Evolutionary conservation across 2,888 invertebrate genomes (phyloP).

Genomic region (Epistrophe eligans): DNA sequence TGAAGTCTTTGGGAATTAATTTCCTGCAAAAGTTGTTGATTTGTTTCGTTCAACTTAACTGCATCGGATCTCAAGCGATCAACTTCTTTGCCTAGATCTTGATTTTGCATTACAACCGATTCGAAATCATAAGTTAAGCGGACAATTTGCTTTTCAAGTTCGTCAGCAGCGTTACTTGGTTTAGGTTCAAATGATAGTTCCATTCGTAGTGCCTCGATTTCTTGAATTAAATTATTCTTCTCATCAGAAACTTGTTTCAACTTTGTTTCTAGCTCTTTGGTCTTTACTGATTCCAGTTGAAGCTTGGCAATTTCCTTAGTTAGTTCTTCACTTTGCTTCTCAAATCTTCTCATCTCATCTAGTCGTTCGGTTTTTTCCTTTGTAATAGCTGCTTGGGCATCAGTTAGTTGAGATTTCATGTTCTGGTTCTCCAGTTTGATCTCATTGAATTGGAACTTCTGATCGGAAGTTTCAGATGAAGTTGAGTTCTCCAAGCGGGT

Average conservation of each 20-base stretch:
- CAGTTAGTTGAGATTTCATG: slow-evolving; percentile 78
- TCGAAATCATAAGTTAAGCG: slow-evolving; percentile 44
- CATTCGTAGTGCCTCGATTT: slow-evolving; percentile 64
- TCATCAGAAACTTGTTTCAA: slow-evolving; percentile 57
- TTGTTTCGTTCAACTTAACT: slow-evolving; percentile 1
- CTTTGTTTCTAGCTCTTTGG: slow-evolving; percentile 50
- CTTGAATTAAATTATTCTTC: slow-evolving; percentile 70
- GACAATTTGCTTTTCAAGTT: slow-evolving; percentile 35
- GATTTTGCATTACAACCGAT: slow-evolving; percentile 62
- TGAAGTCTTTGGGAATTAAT: slow-evolving; percentile 34
- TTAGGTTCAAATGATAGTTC: slow-evolving; percentile 53
- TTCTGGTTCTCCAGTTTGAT: slow-evolving; percentile 78
- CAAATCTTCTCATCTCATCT: slow-evolving; percentile 39
- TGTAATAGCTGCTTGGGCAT: slow-evolving; percentile 67
- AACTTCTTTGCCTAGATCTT: slow-evolving; percentile 59
- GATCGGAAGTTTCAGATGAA: slow-evolving; percentile 77
- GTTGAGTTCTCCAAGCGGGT: slow-evolving; percentile 72
- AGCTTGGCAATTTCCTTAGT: slow-evolving; percentile 55
- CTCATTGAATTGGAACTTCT: slow-evolving; percentile 79
- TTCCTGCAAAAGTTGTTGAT: slow-evolving; percentile 38
- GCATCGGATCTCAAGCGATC: slow-evolving; percentile 41
- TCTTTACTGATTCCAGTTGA: slow-evolving; percentile 39
- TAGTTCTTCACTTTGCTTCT: slow-evolving; percentile 47
- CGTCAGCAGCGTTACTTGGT: slow-evolving; percentile 6
- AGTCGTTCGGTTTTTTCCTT: slow-evolving; percentile 58